Percentiles rank a stretch among this genome's conserved stretches.
Evolutionary conservation across 2,113 vertebrate species (phyloP).

Genomic region (Mirza zaza): DNA sequence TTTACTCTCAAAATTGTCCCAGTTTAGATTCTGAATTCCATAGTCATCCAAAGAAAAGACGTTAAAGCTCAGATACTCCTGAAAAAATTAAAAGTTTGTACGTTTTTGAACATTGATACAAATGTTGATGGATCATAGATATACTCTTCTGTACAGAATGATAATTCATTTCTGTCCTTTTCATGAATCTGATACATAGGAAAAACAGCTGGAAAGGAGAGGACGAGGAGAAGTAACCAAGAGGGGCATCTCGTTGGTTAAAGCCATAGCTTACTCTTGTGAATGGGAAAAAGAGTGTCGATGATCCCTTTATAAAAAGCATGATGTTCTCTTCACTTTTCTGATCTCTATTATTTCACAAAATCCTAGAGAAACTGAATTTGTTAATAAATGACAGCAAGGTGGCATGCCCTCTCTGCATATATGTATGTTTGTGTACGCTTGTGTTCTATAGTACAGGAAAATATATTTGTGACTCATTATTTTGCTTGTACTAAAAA

Average conservation of each 20-base stretch:
- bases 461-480: neutral
- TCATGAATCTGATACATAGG: neutral
- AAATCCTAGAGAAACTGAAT: neutral
- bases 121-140: neutral
- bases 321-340: neutral
- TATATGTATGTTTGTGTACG: neutral
- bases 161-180: neutral
- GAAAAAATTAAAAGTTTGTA: neutral
- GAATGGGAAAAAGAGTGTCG: neutral
- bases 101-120: neutral
- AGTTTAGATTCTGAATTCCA: neutral
- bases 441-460: neutral
- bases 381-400: neutral
- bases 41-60: neutral
- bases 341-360: neutral
- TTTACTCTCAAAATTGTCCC: neutral
- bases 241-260: neutral
- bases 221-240: rapidly evolving
- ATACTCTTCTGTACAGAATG: neutral
- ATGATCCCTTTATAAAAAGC: neutral
- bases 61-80: neutral
- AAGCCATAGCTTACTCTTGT: neutral
- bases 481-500: neutral
- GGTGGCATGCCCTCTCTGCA: neutral
- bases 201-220: neutral